Evolutionary conservation across 2,888 invertebrate genomes (phyloP), one percentile per base, ranked within the genome.

Genomic region (Tenthredo scrophulariae): DNA sequence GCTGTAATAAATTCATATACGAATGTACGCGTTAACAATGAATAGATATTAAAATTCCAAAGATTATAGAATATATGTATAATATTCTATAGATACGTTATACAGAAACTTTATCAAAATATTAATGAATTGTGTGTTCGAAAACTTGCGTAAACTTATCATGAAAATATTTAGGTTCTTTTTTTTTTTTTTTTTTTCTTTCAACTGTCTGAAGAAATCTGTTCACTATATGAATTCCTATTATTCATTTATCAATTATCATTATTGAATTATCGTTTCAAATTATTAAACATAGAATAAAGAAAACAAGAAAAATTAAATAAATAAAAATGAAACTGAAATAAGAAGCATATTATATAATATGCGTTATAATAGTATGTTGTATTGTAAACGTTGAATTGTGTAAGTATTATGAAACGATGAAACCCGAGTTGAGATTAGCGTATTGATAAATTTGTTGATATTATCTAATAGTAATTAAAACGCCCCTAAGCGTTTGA

Each of bases 1-100:
- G 22, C 54, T 54, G 6, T 54, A 54, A 54, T 54, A 13, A 62
- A 62, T 33, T 26, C 80, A 62, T 62, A 46, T 46, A 46, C 13
- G 13, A 9, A 22, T 58, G 79, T 58, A 62, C 62, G 33, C 62
- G 22, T 80, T 37, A 43, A 37, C 80, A 62, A 80, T 80, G 62
- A 80, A 26, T 62, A n/a, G 80, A 40, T 62, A 80, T 80, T 62
- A 62, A 58, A 58, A 22, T 15, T 1, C 3, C 46, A 7, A 75
- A 13, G 18, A 26, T 6, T 77, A 29, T 4, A n/a, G n/a, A 43
- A 15, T 46, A 75, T 29, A 10, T 15, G 2, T 46, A 13, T 13
- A 10, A 43, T 50, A 50, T 18, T n/a, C 6, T 18, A 50, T 50
- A 50, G 50, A 50, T 50, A 50, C 50, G 43, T 43, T 43, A 43